These are phyloP conservation scores for Phylloscopus trochiloides DNA, from an alignment of 2,113 vertebrate genomes.

Conservation along the genomic window DNA sequence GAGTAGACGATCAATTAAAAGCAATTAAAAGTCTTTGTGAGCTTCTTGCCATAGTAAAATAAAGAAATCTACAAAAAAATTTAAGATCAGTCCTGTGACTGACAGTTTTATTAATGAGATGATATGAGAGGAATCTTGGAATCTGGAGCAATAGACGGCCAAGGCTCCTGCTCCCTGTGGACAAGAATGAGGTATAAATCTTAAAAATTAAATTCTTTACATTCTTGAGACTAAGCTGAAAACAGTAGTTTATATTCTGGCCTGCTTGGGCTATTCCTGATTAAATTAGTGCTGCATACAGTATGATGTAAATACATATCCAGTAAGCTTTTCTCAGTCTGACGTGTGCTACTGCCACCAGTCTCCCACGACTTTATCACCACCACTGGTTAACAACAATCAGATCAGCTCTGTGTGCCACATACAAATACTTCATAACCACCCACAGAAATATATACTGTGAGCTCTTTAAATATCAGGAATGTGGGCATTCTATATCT, in stretches of 20 bases:
- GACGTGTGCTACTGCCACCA: neutral
- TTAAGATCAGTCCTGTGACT: neutral
- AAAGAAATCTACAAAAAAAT: neutral
- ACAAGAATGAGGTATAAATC: neutral
- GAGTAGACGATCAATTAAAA: neutral
- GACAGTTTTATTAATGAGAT: conserved; percentile 15
- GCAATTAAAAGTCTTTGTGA: neutral
- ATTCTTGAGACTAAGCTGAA: conserved; percentile 40
- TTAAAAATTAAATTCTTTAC: conserved; percentile 61
- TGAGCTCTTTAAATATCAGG: neutral
- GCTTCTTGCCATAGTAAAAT: neutral
- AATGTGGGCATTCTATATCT: neutral
- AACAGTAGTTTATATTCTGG: neutral
- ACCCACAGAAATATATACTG: neutral
- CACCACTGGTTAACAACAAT: fast-evolving
- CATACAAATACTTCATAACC: neutral
- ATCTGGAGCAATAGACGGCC: neutral
- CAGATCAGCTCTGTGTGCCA: neutral
- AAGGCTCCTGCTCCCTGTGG: conserved; percentile 35
- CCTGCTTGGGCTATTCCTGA: neutral
- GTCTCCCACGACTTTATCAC: neutral
- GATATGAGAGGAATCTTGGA: neutral
- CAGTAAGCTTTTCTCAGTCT: neutral
- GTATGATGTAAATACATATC: neutral
- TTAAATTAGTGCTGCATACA: neutral